These are phyloP conservation scores for Pycnonotus jocosus DNA, from an alignment of 2,113 vertebrate genomes.

Conservation along the genomic window DNA sequence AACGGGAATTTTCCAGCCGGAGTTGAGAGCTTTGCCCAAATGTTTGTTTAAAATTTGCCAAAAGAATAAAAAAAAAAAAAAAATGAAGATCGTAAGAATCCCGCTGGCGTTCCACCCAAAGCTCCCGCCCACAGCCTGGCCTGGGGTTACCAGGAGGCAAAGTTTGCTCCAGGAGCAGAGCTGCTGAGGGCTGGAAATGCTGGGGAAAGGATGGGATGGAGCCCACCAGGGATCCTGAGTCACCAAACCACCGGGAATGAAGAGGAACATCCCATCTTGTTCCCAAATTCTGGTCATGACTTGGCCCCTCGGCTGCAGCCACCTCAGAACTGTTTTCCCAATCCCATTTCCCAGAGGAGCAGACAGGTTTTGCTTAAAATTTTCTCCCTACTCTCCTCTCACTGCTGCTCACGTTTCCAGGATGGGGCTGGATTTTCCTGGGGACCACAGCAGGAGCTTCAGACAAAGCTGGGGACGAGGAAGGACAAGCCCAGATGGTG, in stretches of 20 bases:
- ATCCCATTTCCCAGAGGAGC: background rate
- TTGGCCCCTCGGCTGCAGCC: rapidly evolving
- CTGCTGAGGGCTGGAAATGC: rapidly evolving
- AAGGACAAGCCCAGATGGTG: background rate
- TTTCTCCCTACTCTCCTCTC: rapidly evolving
- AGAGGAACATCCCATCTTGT: background rate
- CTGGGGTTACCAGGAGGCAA: background rate
- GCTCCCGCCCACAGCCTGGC: background rate
- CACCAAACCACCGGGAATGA: background rate
- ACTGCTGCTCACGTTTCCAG: rapidly evolving
- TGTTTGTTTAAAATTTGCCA: conserved; percentile 1
- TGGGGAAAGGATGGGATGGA: background rate
- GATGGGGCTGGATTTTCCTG: background rate
- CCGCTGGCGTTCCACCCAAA: background rate
- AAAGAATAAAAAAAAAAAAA: background rate
- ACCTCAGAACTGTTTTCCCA: rapidly evolving
- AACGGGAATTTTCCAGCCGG: background rate
- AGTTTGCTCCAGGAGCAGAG: background rate
- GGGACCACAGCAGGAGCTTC: background rate
- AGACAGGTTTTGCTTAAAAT: background rate
- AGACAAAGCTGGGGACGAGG: background rate
- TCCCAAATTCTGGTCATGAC: background rate
- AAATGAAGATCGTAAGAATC: background rate
- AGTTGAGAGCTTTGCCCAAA: background rate
- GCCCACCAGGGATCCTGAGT: background rate